Conservation (phyloP, 1,140 invertebrate species). For the Trichonephila clavata region DNA sequence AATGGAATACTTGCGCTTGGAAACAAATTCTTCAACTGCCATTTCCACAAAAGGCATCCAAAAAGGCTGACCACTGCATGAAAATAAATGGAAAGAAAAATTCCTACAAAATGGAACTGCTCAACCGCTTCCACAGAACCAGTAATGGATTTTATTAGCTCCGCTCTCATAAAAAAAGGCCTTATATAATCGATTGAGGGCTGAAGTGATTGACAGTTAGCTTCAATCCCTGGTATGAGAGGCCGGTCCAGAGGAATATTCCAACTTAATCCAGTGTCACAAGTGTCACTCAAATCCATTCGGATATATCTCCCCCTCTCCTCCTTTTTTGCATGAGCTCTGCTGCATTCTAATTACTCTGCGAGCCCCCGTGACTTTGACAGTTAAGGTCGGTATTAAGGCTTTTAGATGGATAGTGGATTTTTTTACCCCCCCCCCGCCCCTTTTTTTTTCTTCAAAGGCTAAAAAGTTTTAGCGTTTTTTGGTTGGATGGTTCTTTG, state of each 20-base stretch:
- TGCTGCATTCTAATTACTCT: background rate
- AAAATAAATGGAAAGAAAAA: background rate
- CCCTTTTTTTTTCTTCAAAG: background rate
- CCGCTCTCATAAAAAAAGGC: background rate
- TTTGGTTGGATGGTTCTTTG: background rate
- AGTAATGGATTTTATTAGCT: conserved; percentile 7
- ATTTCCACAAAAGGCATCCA: background rate
- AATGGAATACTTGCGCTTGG: background rate
- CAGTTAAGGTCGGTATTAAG: background rate
- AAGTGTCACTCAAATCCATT: conserved; percentile 37
- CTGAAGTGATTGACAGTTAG: background rate
- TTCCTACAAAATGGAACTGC: background rate
- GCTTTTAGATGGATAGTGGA: too few species aligned
- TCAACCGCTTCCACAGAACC: background rate
- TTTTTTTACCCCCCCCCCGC: too few species aligned
- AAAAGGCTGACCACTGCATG: background rate
- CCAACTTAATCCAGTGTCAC: conserved; percentile 57
- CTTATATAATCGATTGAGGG: conserved; percentile 18
- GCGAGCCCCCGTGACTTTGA: background rate
- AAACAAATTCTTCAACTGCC: conserved; percentile 37
- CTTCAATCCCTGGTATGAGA: background rate
- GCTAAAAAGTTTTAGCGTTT: background rate
- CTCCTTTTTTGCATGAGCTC: conserved; percentile 5
- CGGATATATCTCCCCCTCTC: background rate
- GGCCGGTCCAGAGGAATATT: background rate